Conservation (phyloP, 2,888 invertebrate genomes). For the Brachyptera risi region DNA sequence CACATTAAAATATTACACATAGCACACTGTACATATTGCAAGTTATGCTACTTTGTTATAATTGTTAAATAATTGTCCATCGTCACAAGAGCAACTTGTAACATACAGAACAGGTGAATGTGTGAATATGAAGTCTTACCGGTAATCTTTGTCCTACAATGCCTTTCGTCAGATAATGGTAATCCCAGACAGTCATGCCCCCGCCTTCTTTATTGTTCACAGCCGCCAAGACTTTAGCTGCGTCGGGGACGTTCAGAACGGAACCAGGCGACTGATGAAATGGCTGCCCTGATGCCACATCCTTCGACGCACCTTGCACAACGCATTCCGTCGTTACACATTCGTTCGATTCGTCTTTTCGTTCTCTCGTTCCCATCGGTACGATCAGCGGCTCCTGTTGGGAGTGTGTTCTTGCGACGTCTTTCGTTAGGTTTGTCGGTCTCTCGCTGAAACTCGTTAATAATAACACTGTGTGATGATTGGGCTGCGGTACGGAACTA, state of each 20-base stretch:
- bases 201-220: constrained; percentile 38
- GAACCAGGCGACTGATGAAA: constrained; percentile 38
- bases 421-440: neutral
- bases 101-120: too few relatives aligned
- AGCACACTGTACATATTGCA: too few relatives aligned
- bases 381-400: neutral
- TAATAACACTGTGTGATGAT: constrained; percentile 6
- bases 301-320: neutral
- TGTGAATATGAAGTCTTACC: too few relatives aligned
- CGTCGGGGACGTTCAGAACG: constrained; percentile 45
- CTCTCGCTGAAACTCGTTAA: constrained; percentile 5
- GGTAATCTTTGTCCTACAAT: constrained; percentile 27
- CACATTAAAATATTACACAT: too few relatives aligned
- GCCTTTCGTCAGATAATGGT: constrained; percentile 33
- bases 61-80: too few relatives aligned
- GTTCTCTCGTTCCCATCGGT: neutral
- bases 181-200: constrained; percentile 34
- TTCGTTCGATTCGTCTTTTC: neutral
- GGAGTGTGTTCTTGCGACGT: neutral
- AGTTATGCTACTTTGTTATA: too few relatives aligned
- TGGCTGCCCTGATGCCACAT: neutral
- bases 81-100: too few relatives aligned
- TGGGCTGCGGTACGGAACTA: constrained; percentile 3
- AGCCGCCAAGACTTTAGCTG: constrained; percentile 40
- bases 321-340: neutral